These are phyloP conservation scores for Diadophis punctatus DNA, from an alignment of 2,113 vertebrate genomes.

Conservation along the genomic window DNA sequence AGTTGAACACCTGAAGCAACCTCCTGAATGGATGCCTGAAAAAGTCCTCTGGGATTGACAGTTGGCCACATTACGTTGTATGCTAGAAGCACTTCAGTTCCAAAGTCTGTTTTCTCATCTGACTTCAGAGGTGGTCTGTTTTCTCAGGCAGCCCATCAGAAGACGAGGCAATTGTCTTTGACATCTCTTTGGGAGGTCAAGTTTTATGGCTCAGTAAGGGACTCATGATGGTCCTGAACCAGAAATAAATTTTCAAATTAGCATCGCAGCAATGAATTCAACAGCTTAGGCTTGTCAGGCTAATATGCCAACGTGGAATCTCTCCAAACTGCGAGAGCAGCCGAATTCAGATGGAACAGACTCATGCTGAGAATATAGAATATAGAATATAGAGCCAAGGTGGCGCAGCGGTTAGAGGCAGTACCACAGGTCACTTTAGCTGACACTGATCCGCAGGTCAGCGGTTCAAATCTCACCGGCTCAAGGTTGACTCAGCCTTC, in stretches of 20 bases:
- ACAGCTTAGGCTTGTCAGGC: not conserved
- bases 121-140: conserved; percentile 1
- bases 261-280: not conserved
- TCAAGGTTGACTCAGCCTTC: too few species aligned
- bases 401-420: too few species aligned
- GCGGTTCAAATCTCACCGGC: too few species aligned
- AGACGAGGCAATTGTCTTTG: not conserved
- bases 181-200: not conserved
- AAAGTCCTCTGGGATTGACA: not conserved
- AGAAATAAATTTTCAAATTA: not conserved
- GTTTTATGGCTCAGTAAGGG: not conserved
- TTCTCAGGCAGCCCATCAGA: not conserved
- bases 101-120: not conserved
- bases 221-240: not conserved
- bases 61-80: not conserved
- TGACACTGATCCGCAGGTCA: too few species aligned
- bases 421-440: too few species aligned
- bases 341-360: not conserved
- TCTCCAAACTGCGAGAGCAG: not conserved
- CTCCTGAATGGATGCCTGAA: not conserved
- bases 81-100: not conserved
- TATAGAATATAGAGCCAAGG: too few species aligned
- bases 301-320: not conserved
- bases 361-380: too few species aligned
- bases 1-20: not conserved